Percentiles rank a stretch among this genome's conserved stretches.
Conservation (phyloP, 2,113 vertebrate species). For the Heterochromis multidens region DNA sequence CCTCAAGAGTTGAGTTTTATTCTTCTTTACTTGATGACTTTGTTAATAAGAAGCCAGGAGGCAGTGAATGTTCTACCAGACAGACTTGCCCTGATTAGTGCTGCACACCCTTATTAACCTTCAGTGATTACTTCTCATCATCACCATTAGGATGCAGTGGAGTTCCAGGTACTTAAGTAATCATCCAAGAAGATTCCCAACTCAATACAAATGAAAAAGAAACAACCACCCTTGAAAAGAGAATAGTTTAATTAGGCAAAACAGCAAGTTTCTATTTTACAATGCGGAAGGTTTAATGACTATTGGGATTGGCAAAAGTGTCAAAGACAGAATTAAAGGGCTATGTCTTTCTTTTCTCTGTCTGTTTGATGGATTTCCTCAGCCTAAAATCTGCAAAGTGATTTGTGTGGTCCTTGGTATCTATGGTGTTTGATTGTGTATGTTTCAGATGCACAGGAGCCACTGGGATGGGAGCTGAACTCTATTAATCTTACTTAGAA, state of each 20-base stretch:
- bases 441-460: slow-evolving; percentile 25
- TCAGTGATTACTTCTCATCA: slow-evolving; percentile 59
- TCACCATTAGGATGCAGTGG: slow-evolving; percentile 36
- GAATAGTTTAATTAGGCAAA: slow-evolving; percentile 18
- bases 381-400: slow-evolving; percentile 7
- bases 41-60: slow-evolving; percentile 33
- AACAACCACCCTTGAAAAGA: background rate
- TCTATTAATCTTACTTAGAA: slow-evolving; percentile 50
- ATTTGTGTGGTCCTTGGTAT: slow-evolving; percentile 30
- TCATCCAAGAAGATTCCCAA: slow-evolving; percentile 39
- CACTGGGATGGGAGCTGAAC: slow-evolving; percentile 20
- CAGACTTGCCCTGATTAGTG: slow-evolving; percentile 41
- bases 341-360: background rate
- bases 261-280: background rate
- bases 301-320: background rate
- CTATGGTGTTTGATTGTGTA: slow-evolving; percentile 11
- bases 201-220: slow-evolving; percentile 22
- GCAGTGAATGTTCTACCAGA: slow-evolving; percentile 1
- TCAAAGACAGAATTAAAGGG: slow-evolving; percentile 2
- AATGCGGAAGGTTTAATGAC: background rate
- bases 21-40: slow-evolving; percentile 10
- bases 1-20: background rate
- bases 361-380: background rate
- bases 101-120: slow-evolving; percentile 58
- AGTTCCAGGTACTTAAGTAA: slow-evolving; percentile 43